phyloP scores from a whole-genome alignment of 2,113 vertebrate species.

The Azemiops feae region DNA sequence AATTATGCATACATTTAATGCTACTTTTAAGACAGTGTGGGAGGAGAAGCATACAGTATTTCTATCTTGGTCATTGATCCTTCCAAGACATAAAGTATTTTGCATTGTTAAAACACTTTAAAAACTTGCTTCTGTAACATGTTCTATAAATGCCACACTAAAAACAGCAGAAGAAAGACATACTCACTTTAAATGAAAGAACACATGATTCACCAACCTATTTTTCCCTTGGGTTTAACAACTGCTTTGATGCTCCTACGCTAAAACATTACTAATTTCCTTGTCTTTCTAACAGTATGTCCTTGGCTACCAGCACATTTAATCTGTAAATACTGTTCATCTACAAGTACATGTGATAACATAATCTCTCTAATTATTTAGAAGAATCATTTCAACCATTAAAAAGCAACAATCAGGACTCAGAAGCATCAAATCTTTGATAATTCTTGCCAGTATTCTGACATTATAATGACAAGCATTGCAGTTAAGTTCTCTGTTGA shows the following conservation, averaged over 20 bases:
- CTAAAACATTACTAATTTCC: neutral
- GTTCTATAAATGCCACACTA: neutral
- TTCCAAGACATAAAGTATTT: neutral
- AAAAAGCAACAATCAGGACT: neutral
- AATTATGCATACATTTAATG: neutral
- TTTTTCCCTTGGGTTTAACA: neutral
- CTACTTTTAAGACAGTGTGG: neutral
- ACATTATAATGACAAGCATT: neutral
- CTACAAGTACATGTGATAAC: neutral
- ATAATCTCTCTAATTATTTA: neutral
- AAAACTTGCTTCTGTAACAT: neutral
- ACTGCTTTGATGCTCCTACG: neutral
- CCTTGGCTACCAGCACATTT: neutral
- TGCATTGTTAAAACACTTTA: neutral
- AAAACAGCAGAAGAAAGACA: neutral
- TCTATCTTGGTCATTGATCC: neutral
- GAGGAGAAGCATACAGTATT: neutral
- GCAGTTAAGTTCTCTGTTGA: neutral
- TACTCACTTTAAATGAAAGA: neutral
- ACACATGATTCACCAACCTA: neutral
- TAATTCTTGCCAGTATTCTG: neutral
- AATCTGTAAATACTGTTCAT: neutral
- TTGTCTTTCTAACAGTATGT: neutral
- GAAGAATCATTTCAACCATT: neutral
- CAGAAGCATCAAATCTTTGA: neutral